phyloP scores from a whole-genome alignment of 1,140 invertebrate species.

The Rhagoletis pomonella region DNA sequence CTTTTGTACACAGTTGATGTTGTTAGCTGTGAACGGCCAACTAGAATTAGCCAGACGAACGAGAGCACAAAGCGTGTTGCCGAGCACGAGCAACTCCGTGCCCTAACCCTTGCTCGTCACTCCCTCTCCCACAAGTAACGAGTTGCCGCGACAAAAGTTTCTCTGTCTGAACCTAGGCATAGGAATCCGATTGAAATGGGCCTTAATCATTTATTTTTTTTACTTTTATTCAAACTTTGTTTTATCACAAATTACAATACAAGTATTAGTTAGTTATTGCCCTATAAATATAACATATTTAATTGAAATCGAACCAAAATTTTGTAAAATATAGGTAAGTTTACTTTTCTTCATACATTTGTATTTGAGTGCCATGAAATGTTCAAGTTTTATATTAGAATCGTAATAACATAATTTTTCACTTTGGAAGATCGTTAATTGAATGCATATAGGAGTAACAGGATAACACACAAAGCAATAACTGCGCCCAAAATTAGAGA shows the following conservation, averaged over 20 bases:
- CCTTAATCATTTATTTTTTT: neutral
- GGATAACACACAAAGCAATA: constrained; percentile 90
- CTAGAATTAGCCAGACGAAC: too few relatives aligned
- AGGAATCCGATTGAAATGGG: too few relatives aligned
- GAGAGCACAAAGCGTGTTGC: too few relatives aligned
- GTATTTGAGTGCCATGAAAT: neutral
- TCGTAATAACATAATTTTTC: neutral
- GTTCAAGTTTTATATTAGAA: neutral
- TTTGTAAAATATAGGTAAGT: neutral
- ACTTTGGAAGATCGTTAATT: constrained; percentile 59
- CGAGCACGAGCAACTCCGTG: too few relatives aligned
- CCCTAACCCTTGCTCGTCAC: too few relatives aligned
- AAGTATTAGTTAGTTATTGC: constrained; percentile 3
- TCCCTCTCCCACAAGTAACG: too few relatives aligned
- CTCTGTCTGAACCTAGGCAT: too few relatives aligned
- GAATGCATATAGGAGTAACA: constrained; percentile 90
- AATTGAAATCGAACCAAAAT: neutral
- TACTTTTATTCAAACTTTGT: constrained; percentile 30
- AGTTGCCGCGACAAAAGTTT: too few relatives aligned
- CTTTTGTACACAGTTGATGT: too few relatives aligned
- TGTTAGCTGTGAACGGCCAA: too few relatives aligned
- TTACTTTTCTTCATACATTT: constrained; percentile 21
- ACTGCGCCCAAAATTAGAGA: constrained; percentile 91
- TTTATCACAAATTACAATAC: constrained; percentile 52
- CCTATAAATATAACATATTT: constrained; percentile 24